Evolutionary conservation across 2,888 invertebrate genomes (phyloP).

Genomic region (Congeria kusceri): DNA sequence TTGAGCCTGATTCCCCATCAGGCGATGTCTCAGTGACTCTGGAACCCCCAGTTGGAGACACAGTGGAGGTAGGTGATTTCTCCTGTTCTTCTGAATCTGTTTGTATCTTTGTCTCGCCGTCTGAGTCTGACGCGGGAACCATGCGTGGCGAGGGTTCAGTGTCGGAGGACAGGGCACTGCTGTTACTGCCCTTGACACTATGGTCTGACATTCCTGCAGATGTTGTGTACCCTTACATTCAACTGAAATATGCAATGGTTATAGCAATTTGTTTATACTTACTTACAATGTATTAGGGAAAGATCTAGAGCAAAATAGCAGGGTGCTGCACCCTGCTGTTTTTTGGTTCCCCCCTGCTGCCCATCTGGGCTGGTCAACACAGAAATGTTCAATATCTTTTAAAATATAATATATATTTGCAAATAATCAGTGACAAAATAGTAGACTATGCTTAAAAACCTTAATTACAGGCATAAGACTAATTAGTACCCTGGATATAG

Average conservation of each 20-base stretch:
- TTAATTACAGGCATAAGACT: too few relatives aligned
- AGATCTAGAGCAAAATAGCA: too few relatives aligned
- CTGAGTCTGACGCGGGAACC: slow-evolving; percentile 45
- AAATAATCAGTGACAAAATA: too few relatives aligned
- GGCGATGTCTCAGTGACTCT: slow-evolving; percentile 20
- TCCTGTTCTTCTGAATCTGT: slow-evolving; percentile 64
- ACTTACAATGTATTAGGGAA: too few relatives aligned
- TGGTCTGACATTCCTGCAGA: slow-evolving; percentile 41
- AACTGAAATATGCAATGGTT: neutral
- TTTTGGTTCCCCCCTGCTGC: too few relatives aligned
- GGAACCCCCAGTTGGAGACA: neutral
- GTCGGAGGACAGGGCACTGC: slow-evolving; percentile 30
- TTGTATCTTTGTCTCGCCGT: slow-evolving; percentile 63
- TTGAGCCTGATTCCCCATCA: slow-evolving; percentile 27
- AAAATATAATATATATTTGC: too few relatives aligned
- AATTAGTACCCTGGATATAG: too few relatives aligned
- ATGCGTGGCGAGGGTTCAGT: slow-evolving; percentile 11
- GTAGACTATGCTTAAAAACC: too few relatives aligned
- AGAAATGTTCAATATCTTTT: too few relatives aligned
- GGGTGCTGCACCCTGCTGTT: too few relatives aligned
- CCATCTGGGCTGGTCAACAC: too few relatives aligned
- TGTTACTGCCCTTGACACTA: slow-evolving; percentile 51
- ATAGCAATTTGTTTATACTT: too few relatives aligned
- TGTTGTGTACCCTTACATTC: neutral
- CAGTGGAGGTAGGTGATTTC: slow-evolving; percentile 36